These are phyloP conservation scores for Parauchenoglanis ngamensis DNA, from an alignment of 2,797 vertebrate species.

Conservation along the genomic window DNA sequence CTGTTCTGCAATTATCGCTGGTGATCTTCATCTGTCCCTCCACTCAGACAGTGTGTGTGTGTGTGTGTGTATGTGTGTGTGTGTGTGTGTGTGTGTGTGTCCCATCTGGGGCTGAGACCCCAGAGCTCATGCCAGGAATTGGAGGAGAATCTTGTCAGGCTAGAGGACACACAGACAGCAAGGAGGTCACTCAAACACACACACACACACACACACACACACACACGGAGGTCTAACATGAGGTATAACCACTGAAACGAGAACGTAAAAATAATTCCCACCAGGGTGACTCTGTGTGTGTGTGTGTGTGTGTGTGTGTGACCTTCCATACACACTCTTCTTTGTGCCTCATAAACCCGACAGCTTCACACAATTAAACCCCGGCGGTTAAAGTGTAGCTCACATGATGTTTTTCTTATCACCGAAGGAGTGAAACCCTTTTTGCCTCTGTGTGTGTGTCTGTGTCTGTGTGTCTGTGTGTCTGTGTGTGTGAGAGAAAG, in stretches of 20 bases:
- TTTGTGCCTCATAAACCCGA: slow-evolving; percentile 66
- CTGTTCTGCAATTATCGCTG: neutral
- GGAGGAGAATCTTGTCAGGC: slow-evolving; percentile 64
- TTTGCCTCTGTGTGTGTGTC: neutral
- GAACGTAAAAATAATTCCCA: slow-evolving; percentile 10
- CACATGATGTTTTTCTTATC: slow-evolving; percentile 78
- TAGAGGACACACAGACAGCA: slow-evolving; percentile 61
- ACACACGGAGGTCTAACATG: slow-evolving; percentile 17
- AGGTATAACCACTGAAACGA: slow-evolving; percentile 10
- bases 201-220: slow-evolving; percentile 44
- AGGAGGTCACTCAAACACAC: slow-evolving; percentile 50
- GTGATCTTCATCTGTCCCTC: neutral
- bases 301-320: slow-evolving; percentile 6
- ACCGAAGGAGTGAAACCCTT: slow-evolving; percentile 69
- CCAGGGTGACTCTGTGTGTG: neutral
- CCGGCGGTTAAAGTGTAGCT: slow-evolving; percentile 79
- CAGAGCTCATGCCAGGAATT: slow-evolving; percentile 59
- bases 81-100: slow-evolving; percentile 41
- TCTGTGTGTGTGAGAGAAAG: neutral
- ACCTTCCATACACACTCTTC: neutral
- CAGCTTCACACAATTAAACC: slow-evolving; percentile 76
- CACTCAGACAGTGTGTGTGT: slow-evolving; percentile 23
- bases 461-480: slow-evolving; percentile 18
- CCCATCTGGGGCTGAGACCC: slow-evolving; percentile 63
- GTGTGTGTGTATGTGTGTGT: slow-evolving; percentile 44